Evolutionary conservation across 2,888 invertebrate species (phyloP), one percentile per base, ranked within the genome.

Genomic region (Chromoteleia sp.): DNA sequence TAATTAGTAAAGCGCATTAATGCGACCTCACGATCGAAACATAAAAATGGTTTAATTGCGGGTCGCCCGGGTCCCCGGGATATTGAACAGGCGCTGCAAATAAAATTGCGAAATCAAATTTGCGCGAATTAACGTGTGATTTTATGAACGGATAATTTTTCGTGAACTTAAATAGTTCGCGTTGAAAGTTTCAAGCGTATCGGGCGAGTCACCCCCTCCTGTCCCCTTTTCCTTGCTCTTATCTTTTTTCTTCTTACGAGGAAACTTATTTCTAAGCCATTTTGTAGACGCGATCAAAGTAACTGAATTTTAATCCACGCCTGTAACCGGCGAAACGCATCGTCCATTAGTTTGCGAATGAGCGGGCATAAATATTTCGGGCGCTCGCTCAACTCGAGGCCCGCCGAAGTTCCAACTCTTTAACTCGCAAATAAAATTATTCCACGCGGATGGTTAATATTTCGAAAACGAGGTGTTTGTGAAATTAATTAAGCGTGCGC

Each of bases 401-500:
- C 41, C 7, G 54, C 14, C 29, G 5, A 54, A 36, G 54, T 36
- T 45, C 2, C 17, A 19, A 7, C 21, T 15, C 45, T n/a, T 21
- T 21, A 2, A 15, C 15, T 50, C 14, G 21, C 10, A 73, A 73
- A 52, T 63, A 56, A 63, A 74, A 74, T 63, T 63, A 63, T 63
- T 74, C 73, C 52, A 19, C 61, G 29, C 21, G 54, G 39, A 30
- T 52, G 61, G 52, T 61, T 73, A 54, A 61, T 73, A 63, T 73
- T 73, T 73, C 36, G 54, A 19, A 5, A n/a, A 25, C 56, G 43
- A 19, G 45, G 43, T 58, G 74, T 67, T 75, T 75, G 48, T 48
- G 25, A 21, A 65, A 65, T 75, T 75, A 75, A 65, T 75, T 75
- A 75, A 65, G 21, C 21, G 36, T 36, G 14, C 39, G 43, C 43